These are phyloP conservation scores for Rhodinocichla rosea DNA, from an alignment of 2,113 vertebrate species.

Conservation along the genomic window DNA sequence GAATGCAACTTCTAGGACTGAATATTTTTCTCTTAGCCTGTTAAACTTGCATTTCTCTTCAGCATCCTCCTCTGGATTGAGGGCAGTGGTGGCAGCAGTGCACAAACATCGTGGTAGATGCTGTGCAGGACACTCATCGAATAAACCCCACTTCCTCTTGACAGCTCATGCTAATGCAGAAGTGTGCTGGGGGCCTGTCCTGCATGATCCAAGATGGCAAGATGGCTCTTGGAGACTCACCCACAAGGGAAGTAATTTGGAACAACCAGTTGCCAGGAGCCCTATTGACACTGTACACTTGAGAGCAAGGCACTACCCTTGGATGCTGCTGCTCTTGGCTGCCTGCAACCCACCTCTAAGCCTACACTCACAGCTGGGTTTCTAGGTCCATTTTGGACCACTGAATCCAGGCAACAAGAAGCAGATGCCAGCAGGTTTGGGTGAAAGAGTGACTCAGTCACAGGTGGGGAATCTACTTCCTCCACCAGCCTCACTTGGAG, in stretches of 20 bases:
- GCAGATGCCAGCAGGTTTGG: background rate
- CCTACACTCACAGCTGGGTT: background rate
- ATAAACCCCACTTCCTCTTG: background rate
- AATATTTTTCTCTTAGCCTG: background rate
- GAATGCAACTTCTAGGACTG: background rate
- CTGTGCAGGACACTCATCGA: background rate
- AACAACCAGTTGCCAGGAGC: background rate
- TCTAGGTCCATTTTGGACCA: background rate
- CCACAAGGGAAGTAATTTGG: background rate
- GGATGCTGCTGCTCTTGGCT: background rate
- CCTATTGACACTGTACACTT: background rate
- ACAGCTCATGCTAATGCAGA: background rate
- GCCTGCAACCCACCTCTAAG: background rate
- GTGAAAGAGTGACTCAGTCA: background rate
- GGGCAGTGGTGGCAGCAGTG: background rate
- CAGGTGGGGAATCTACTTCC: background rate
- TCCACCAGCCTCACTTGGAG: background rate
- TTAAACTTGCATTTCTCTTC: background rate
- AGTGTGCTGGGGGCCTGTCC: background rate
- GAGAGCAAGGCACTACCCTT: background rate
- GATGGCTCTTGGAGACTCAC: background rate
- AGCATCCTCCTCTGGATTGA: background rate
- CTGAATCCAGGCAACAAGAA: background rate
- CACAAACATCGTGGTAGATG: fast-evolving
- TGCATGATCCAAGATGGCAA: background rate